Evolutionary conservation across 2,797 vertebrate species (phyloP).

Genomic region (Sphaeramia orbicularis): DNA sequence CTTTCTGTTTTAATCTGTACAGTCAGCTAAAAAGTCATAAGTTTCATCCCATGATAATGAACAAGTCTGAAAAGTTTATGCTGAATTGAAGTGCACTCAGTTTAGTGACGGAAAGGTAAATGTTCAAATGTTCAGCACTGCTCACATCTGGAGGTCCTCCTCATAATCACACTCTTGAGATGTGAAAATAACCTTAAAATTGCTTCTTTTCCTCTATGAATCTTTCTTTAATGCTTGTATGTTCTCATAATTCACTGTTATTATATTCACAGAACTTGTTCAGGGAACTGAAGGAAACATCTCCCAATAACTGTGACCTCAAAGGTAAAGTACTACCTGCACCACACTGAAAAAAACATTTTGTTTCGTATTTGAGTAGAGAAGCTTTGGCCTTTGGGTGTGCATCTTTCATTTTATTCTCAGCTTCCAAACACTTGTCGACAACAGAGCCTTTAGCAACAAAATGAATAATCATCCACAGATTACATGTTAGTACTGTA

Average conservation of each 20-base stretch:
- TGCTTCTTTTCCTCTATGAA: slow-evolving; percentile 26
- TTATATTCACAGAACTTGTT: slow-evolving; percentile 58
- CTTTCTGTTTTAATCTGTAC: too few relatives aligned
- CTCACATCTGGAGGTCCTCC: slow-evolving; percentile 35
- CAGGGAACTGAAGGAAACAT: slow-evolving; percentile 45
- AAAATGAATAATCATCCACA: background rate
- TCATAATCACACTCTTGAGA: slow-evolving; percentile 14
- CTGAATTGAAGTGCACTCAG: background rate
- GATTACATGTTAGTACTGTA: background rate
- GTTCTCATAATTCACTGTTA: slow-evolving; percentile 19
- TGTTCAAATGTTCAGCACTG: slow-evolving; percentile 4
- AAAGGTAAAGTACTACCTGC: slow-evolving; percentile 49
- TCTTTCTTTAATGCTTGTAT: slow-evolving; percentile 2
- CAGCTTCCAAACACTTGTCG: background rate
- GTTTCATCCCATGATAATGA: background rate
- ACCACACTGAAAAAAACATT: background rate
- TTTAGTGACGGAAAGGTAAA: background rate
- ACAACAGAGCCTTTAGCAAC: slow-evolving; percentile 9
- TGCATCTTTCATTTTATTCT: slow-evolving; percentile 9
- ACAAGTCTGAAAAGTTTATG: background rate
- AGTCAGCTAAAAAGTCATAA: too few relatives aligned
- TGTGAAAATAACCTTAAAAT: slow-evolving; percentile 32
- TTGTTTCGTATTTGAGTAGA: slow-evolving; percentile 24
- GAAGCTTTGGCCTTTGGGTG: slow-evolving; percentile 1
- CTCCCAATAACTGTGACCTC: slow-evolving; percentile 34